Conservation (phyloP, 37 sponge, comb jelly and placozoan genomes). For the Cliona cf. orientalis region DNA sequence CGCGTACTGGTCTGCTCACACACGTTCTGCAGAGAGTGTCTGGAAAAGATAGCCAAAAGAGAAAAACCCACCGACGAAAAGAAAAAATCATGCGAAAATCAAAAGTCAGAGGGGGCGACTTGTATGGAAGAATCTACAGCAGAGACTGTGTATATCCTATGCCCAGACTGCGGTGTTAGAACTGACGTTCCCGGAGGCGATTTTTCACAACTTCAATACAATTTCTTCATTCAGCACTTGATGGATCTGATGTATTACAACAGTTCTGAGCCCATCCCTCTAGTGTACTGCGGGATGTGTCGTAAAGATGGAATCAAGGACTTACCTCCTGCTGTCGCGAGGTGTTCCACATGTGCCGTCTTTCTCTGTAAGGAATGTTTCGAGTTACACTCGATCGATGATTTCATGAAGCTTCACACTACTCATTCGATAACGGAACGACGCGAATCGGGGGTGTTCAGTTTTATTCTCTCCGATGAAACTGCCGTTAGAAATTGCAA, state of each 20-base stretch:
- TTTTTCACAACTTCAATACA: conserved; percentile 27
- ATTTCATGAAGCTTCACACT: conserved; percentile 47
- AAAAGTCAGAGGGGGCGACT: neutral
- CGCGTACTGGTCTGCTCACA: conserved; percentile 52
- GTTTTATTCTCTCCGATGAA: conserved; percentile 33
- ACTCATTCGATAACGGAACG: conserved; percentile 56
- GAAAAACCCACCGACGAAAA: neutral
- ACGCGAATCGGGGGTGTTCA: conserved; percentile 16
- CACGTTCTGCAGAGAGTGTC: conserved; percentile 53
- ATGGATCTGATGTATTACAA: conserved; percentile 65
- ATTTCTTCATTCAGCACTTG: conserved; percentile 61
- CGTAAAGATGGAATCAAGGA: conserved; percentile 38
- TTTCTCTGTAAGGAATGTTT: conserved; percentile 57
- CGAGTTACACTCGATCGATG: conserved; percentile 59
- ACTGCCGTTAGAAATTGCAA: conserved; percentile 36
- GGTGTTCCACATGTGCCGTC: conserved; percentile 48
- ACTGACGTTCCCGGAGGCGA: conserved; percentile 41
- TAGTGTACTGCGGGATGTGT: conserved; percentile 54
- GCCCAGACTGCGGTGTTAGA: conserved; percentile 46
- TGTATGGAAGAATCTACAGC: neutral
- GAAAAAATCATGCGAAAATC: neutral
- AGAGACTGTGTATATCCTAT: neutral
- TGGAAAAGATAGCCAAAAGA: conserved; percentile 14
- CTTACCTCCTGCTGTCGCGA: conserved; percentile 39
- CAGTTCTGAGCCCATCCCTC: conserved; percentile 55